phyloP scores from a whole-genome alignment of 2,113 vertebrate genomes.

The Gyps fulvus region DNA sequence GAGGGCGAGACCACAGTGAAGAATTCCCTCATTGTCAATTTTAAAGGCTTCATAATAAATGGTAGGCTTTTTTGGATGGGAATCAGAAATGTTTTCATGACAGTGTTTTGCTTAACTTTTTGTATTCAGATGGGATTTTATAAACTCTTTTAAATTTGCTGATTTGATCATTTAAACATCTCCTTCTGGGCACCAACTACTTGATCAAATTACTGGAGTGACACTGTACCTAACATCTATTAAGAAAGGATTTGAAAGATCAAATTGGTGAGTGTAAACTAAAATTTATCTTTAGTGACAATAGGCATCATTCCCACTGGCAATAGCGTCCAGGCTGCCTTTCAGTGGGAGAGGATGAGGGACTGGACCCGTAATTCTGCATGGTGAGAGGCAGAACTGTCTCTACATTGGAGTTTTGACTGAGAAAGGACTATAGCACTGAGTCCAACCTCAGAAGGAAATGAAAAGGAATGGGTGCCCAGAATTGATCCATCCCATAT shows the following conservation, averaged over 20 bases:
- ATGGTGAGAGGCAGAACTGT: not conserved
- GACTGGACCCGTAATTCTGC: not conserved
- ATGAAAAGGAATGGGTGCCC: not conserved
- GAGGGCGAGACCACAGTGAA: constrained; percentile 69
- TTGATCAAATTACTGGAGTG: not conserved
- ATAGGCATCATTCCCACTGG: not conserved
- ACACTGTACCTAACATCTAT: not conserved
- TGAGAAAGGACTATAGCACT: not conserved
- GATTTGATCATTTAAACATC: not conserved
- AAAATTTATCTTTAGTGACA: not conserved
- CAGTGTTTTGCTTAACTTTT: constrained; percentile 60
- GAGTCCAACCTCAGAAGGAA: not conserved
- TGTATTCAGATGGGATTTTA: constrained; percentile 48
- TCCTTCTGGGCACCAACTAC: not conserved
- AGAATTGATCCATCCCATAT: not conserved
- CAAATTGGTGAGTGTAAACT: not conserved
- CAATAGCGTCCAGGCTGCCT: not conserved
- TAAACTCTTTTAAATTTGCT: constrained; percentile 1
- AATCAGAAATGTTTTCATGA: constrained; percentile 62
- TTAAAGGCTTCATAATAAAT: constrained; percentile 63
- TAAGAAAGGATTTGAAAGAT: not conserved
- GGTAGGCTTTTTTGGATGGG: constrained; percentile 49
- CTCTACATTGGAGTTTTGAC: not conserved
- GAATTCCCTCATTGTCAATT: constrained; percentile 69
- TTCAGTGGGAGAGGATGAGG: not conserved